These are phyloP conservation scores for Bolborhynchus lineola DNA, from an alignment of 2,113 vertebrate species.

Conservation along the genomic window DNA sequence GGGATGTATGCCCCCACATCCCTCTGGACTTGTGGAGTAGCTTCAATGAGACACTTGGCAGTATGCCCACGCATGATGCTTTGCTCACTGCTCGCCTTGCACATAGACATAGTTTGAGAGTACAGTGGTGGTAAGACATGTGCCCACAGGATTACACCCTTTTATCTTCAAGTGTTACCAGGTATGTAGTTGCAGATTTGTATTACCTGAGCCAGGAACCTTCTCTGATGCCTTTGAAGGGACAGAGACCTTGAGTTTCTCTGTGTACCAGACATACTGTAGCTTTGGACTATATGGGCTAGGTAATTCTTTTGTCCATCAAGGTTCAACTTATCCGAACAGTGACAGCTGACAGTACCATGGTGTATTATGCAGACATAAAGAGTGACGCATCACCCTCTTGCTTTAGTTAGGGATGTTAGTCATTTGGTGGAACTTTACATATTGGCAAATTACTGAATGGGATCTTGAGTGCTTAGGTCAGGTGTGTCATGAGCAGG, in stretches of 20 bases:
- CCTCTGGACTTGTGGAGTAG: background rate
- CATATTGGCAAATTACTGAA: background rate
- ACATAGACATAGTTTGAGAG: background rate
- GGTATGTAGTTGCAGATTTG: background rate
- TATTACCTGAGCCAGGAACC: background rate
- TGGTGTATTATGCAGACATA: fast-evolving
- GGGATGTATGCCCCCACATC: fast-evolving
- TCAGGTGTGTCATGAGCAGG: background rate
- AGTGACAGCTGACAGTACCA: background rate
- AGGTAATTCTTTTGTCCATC: background rate
- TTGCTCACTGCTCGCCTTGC: background rate
- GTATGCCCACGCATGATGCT: fast-evolving
- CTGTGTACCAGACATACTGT: background rate
- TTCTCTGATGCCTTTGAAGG: background rate
- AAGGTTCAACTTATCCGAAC: background rate
- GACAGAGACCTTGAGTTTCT: background rate
- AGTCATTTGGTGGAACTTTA: background rate
- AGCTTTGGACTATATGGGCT: background rate
- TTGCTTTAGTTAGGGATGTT: background rate
- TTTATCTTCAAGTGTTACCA: background rate
- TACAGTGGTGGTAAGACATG: background rate
- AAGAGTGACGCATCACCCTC: background rate
- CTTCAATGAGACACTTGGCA: background rate
- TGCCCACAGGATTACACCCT: background rate
- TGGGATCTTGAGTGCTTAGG: background rate